These are phyloP conservation scores for Stenurella melanura DNA, from an alignment of 2,888 invertebrate genomes.

Conservation along the genomic window DNA sequence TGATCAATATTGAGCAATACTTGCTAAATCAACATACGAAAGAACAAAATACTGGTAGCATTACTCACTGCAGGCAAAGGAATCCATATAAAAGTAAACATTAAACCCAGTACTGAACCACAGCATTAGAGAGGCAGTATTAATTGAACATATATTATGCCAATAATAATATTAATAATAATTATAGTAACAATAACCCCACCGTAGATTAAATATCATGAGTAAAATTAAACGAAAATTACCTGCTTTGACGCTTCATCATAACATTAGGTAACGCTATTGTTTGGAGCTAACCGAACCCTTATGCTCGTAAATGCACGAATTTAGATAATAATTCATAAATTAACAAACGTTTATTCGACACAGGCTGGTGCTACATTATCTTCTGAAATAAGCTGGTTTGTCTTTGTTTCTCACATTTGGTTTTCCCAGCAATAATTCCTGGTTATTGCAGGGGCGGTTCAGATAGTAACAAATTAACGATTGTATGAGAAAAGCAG, in stretches of 20 bases:
- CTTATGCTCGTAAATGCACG: conserved; percentile 47
- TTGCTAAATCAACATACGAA: too few species aligned
- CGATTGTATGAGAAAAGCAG: background rate
- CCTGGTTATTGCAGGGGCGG: conserved; percentile 17
- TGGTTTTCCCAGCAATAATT: conserved; percentile 10
- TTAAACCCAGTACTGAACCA: background rate
- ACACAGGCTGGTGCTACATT: conserved; percentile 49
- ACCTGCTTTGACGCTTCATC: conserved; percentile 43
- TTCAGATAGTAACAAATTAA: conserved; percentile 1
- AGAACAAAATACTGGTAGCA: background rate
- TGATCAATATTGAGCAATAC: too few species aligned
- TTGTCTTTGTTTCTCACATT: conserved; percentile 31
- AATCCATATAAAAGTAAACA: background rate
- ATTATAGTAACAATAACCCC: conserved; percentile 27
- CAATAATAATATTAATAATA: conserved; percentile 27
- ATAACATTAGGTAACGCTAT: conserved; percentile 46
- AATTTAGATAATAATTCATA: conserved; percentile 53
- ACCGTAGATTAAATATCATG: conserved; percentile 17
- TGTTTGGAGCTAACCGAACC: conserved; percentile 49
- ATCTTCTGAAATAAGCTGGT: conserved; percentile 45
- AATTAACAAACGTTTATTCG: conserved; percentile 54
- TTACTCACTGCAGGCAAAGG: background rate
- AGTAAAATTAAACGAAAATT: conserved; percentile 43
- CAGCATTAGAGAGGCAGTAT: background rate
- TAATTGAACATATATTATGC: background rate